phyloP scores from a whole-genome alignment of 2,888 invertebrate genomes.

The Lochmaea crataegi region DNA sequence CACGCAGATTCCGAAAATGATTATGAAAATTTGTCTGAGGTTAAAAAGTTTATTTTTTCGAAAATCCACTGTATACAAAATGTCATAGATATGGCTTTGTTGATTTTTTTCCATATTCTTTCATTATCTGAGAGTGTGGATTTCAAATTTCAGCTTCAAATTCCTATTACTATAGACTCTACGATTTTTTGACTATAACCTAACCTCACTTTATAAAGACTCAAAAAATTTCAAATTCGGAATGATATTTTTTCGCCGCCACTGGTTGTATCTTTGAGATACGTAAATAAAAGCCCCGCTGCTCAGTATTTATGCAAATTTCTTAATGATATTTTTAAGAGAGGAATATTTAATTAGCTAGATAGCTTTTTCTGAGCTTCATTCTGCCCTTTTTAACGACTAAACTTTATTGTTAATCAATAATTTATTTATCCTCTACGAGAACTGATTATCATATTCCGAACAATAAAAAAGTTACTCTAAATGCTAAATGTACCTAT shows the following conservation, averaged over 20 bases:
- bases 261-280: slow-evolving; percentile 48
- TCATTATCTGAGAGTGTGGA: too few species aligned
- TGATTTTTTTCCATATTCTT: too few species aligned
- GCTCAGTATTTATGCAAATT: slow-evolving; percentile 54
- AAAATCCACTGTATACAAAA: too few species aligned
- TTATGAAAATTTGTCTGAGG: too few species aligned
- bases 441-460: slow-evolving; percentile 35
- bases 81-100: too few species aligned
- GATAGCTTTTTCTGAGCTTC: slow-evolving; percentile 44
- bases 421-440: slow-evolving; percentile 35
- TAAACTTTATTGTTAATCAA: slow-evolving; percentile 39
- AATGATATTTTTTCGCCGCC: slow-evolving; percentile 3
- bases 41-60: too few species aligned
- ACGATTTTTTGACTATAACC: too few species aligned
- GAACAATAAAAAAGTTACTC: slow-evolving; percentile 37
- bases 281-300: slow-evolving; percentile 51
- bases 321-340: slow-evolving; percentile 50
- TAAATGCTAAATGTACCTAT: slow-evolving; percentile 18
- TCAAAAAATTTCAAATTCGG: too few species aligned
- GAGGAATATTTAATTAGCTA: slow-evolving; percentile 48
- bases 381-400: slow-evolving; percentile 37
- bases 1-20: too few species aligned
- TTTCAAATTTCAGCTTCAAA: too few species aligned
- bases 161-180: too few species aligned
- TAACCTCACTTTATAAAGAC: background rate